Conservation (phyloP, 2,113 vertebrate species). For the Zingel zingel region DNA sequence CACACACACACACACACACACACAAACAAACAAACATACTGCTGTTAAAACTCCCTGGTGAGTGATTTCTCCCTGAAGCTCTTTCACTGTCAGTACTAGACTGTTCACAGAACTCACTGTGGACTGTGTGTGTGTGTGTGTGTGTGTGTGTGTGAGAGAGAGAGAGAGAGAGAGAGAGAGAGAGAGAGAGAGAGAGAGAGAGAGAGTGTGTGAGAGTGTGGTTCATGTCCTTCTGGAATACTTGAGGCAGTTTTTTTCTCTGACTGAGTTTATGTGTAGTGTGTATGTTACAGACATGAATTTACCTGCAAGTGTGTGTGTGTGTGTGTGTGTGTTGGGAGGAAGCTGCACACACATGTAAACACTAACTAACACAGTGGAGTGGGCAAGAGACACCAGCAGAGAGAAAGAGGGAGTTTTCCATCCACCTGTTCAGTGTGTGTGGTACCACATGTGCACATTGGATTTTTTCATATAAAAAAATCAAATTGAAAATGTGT, state of each 20-base stretch:
- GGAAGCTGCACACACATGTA: neutral
- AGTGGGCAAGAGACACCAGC: neutral
- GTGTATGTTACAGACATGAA: neutral
- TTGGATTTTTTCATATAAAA: no score
- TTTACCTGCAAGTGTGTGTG: neutral
- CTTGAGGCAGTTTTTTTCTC: neutral
- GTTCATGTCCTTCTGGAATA: neutral
- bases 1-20: neutral
- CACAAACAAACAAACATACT: neutral
- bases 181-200: constrained; percentile 14
- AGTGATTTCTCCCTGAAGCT: constrained; percentile 34
- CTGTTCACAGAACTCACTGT: constrained; percentile 8
- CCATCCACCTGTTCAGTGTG: no score
- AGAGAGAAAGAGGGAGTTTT: neutral
- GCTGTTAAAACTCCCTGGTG: neutral
- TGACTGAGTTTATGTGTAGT: neutral
- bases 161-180: constrained; percentile 15
- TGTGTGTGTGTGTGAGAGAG: constrained; percentile 16
- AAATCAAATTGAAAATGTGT: no score
- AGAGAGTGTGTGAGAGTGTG: constrained; percentile 12
- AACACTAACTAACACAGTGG: neutral
- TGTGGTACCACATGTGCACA: no score
- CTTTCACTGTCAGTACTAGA: constrained; percentile 16
- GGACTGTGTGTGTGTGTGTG: constrained; percentile 2
- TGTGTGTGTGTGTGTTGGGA: no score